phyloP scores from a whole-genome alignment of 1,140 invertebrate species.

The Teleogryllus occipitalis region DNA sequence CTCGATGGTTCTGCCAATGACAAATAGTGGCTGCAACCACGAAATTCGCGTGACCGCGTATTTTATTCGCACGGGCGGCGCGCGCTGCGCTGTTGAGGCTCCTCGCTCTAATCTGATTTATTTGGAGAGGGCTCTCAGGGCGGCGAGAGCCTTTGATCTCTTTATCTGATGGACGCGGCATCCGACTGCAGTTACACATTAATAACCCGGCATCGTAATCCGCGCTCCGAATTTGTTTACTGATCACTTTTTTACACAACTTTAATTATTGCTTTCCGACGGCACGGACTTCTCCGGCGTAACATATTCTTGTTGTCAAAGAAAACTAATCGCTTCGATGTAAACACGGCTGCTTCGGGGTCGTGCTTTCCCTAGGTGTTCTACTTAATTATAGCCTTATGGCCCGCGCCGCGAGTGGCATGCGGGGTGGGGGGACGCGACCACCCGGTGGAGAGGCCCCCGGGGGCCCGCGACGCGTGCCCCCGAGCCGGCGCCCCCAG shows the following conservation, averaged over 20 bases:
- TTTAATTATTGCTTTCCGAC: conserved; percentile 5
- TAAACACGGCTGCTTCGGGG: not conserved
- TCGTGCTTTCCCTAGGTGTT: not conserved
- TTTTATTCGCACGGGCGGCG: not conserved
- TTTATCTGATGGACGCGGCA: not conserved
- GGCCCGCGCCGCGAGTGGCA: not conserved
- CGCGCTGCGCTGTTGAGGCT: not conserved
- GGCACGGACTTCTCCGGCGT: not conserved
- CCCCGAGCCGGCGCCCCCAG: too few relatives aligned
- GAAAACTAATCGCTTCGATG: not conserved
- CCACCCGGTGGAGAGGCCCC: too few relatives aligned
- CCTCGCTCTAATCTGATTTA: not conserved
- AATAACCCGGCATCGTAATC: not conserved
- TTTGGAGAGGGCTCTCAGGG: not conserved
- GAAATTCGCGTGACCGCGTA: not conserved
- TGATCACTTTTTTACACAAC: conserved; percentile 1
- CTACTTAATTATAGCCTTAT: conserved; percentile 5
- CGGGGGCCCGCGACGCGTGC: not conserved
- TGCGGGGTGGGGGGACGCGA: too few relatives aligned
- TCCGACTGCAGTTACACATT: not conserved
- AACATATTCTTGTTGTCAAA: conserved; percentile 1
- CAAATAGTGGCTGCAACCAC: too few relatives aligned
- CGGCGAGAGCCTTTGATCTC: not conserved
- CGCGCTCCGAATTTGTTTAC: conserved; percentile 3
- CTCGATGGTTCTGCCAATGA: too few relatives aligned